Base-by-base conservation (phyloP, 2,888 invertebrate genomes). In the Melipona bicolor region DNA sequence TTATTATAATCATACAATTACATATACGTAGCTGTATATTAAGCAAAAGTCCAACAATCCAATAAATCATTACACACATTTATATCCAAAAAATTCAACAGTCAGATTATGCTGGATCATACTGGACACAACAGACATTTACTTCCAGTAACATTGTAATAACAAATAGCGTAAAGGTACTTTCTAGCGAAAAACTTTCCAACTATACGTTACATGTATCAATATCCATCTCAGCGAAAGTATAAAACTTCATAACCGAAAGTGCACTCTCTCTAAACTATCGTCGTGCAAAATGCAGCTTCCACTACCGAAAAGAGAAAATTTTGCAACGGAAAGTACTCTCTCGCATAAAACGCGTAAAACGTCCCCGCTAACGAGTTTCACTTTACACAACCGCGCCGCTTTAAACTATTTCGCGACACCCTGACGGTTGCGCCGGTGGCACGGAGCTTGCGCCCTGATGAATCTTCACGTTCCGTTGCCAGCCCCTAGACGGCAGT, bases 361-460 rank as follows among this genome's bases (percentile, higher is more conserved):
- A 65, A 65, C n/a, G 21, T 15, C 15, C 9, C 65, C 65, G 61
- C 19, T 61, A 13, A 24, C 27, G 49, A 61, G 27, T 62, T 27
- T 9, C 62, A 17, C n/a, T 59, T 59, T 59, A n/a, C n/a, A 59
- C 56, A 24, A n/a, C 56, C 56, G 21, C n/a, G 36, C 36, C 36
- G 64, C 64, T n/a, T 36, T 11, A 32, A 52, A 65, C 19, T 11
- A 2, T 32, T 27, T 54, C 52, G 52, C 52, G 36, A n/a, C 64
- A 36, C 74, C 64, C 65, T 65, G 52, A 6, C 52, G 21, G 13
- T 0, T 43, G 65, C 36, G 36, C 21, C 19, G 52, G 50, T n/a
- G 9, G 21, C 61, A 3, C 24, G n/a, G 72, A 64, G 71, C 69
- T 54, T 52, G 81, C 81, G 86, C 87, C 64, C 52, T 76, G 56